Evolutionary conservation across 2,888 invertebrate genomes (phyloP), one percentile per base, ranked within the genome.

Genomic region (Lordiphosa fenestrarum): DNA sequence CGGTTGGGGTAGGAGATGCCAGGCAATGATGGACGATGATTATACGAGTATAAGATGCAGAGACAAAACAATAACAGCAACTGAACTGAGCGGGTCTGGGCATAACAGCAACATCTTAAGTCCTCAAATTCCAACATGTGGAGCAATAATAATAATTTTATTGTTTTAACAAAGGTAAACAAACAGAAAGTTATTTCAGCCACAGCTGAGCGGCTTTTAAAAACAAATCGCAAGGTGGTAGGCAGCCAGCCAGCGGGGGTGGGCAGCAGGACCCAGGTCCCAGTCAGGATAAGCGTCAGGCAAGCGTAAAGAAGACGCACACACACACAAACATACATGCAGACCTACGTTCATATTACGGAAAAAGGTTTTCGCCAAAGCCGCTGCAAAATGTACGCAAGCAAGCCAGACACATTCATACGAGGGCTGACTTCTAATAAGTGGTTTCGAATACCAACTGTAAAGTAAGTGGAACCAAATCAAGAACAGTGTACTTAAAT

Each of bases 101-200:
- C 48, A 54, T 44, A 59, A 66, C 64, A 66, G 62, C 53, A 71
- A 74, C 74, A 80, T 71, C 72, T 81, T 75, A 82, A 82, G 82
- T 84, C 85, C 71, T 72, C 69, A 73, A 78, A 83, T 85, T 84
- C 82, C 85, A 85, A 83, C 85, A 86, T 87, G 84, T 77, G 81
- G 69, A 78, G 85, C 84, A 86, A 87, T 87, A 87, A 87, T 75
- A 85, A 86, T 87, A 85, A 78, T 87, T 86, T 87, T 87, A 87
- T 87, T 87, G 86, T 85, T 82, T 85, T 86, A 78, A 86, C 84
- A 81, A 82, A 84, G 81, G 81, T 84, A 81, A 81, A 74, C 82
- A 74, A 77, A 84, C 82, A 71, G 75, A 78, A 81, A 84, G 84
- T 80, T 80, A 84, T 73, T 84, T 84, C 82, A 80, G 80, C 80